phyloP scores from a whole-genome alignment of 2,113 vertebrate genomes.

The Pterocles gutturalis region DNA sequence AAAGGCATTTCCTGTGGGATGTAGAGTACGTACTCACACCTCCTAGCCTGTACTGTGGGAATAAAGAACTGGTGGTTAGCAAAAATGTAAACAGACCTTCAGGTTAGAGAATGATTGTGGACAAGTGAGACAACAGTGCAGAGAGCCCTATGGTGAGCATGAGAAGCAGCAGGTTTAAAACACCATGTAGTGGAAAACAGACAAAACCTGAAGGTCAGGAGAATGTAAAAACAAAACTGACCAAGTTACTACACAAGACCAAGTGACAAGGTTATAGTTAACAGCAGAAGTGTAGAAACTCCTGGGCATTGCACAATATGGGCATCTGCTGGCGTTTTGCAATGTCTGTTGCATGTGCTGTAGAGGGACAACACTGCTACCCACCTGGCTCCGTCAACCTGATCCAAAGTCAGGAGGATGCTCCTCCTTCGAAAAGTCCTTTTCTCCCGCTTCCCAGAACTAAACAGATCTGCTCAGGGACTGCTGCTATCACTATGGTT shows the following conservation, averaged over 20 bases:
- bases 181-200: too few relatives aligned
- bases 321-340: neutral
- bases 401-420: neutral
- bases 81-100: too few relatives aligned
- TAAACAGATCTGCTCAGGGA: neutral
- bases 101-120: too few relatives aligned
- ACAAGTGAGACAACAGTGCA: too few relatives aligned
- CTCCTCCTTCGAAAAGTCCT: neutral
- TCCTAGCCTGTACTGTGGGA: neutral
- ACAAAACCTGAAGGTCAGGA: too few relatives aligned
- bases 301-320: neutral
- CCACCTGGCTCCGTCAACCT: neutral
- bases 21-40: neutral
- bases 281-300: neutral
- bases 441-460: neutral
- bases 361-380: neutral
- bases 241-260: neutral
- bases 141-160: too few relatives aligned
- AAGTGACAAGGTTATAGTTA: neutral
- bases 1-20: neutral
- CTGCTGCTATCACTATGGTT: slow-evolving; percentile 38
- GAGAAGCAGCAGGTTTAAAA: too few relatives aligned
- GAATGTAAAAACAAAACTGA: too few relatives aligned
- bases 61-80: too few relatives aligned
- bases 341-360: neutral